Conservation (phyloP, 2,797 vertebrate genomes). For the Pantherophis alleghaniensis region DNA sequence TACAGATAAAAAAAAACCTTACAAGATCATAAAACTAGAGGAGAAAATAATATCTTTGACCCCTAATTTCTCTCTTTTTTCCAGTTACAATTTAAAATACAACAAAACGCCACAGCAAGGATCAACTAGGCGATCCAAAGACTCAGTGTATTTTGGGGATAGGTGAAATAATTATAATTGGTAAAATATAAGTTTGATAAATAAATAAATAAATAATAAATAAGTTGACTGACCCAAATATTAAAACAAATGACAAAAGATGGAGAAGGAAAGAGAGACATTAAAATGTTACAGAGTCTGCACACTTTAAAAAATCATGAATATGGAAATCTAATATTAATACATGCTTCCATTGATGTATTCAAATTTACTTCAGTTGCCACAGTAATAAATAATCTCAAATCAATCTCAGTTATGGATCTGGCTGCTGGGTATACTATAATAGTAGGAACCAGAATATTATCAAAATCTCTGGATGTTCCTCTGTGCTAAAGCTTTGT, state of each 20-base stretch:
- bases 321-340: not conserved
- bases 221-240: not conserved
- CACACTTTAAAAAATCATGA: not conserved
- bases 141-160: not conserved
- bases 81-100: not conserved
- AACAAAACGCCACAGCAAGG: not conserved
- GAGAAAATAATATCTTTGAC: not conserved
- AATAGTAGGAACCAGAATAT: not conserved
- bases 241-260: not conserved
- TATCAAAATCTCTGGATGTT: not conserved
- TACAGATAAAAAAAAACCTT: constrained; percentile 37
- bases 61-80: not conserved
- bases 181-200: not conserved
- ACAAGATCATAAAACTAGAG: not conserved
- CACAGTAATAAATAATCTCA: not conserved
- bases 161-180: not conserved
- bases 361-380: not conserved
- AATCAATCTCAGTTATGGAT: not conserved
- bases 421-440: not conserved
- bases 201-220: not conserved
- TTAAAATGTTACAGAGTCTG: not conserved
- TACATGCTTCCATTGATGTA: not conserved
- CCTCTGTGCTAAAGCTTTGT: not conserved
- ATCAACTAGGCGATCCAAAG: not conserved
- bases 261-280: not conserved